Evolutionary conservation across 1,140 invertebrate genomes (phyloP), one percentile per base, ranked within the genome.

Genomic region (Ceratosolen fusciceps): DNA sequence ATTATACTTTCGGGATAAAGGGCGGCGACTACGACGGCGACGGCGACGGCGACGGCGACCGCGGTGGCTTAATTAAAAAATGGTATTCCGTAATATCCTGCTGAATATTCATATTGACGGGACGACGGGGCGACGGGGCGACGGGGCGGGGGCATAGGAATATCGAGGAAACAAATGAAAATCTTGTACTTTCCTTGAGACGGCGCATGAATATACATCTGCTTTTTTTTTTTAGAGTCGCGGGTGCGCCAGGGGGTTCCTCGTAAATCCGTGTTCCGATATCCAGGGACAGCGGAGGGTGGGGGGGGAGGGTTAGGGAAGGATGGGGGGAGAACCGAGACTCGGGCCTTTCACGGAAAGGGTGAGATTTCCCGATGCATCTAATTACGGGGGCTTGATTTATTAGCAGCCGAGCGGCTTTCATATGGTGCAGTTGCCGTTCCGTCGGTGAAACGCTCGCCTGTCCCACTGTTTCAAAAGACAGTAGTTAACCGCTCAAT

Each of bases 361-460:
- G 73, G 49, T 19, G 43, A 68, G 37, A 80, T 80, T 83, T 75
- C 49, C 43, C 54, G 60, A 73, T 74, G 65, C 78, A 72, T 81
- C 74, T 83, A 83, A 83, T 83, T 82, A 81, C 77, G 54, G 77
- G n/a, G 21, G 9, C 60, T 58, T 83, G 82, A 84, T 84, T 84
- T 84, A 84, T 84, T 74, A 70, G 52, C 75, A 74, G 60, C 75
- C 68, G 80, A 81, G 54, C 71, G 74, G 68, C 67, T 81, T 80
- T 74, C 62, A 47, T 16, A 9, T 31, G 26, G n/a, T 24, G 7
- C 1, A 26, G 21, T 62, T 0, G 21, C 49, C 21, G 14, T 52
- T 52, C 9, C 49, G 49, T 19, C 19, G 49, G 49, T 52, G 10
- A 8, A 54, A 8, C 12, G 8, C 52, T 39, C n/a, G n/a, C 31